These are phyloP conservation scores for Bubo bubo DNA, from an alignment of 2,113 vertebrate species.

Conservation along the genomic window DNA sequence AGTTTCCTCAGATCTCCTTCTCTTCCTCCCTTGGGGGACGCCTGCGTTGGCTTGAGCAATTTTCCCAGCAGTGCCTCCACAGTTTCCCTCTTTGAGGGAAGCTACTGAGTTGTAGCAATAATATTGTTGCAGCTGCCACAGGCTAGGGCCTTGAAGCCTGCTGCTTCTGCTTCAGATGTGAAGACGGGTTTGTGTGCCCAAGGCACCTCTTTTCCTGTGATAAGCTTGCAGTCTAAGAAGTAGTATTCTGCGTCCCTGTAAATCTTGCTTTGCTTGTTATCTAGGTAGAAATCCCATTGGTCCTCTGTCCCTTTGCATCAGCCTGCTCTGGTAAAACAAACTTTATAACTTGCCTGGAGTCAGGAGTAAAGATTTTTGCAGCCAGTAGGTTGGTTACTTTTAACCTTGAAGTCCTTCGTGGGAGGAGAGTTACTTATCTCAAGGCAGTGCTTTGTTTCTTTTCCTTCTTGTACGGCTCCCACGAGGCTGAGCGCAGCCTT, in stretches of 20 bases:
- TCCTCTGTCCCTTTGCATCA: background rate
- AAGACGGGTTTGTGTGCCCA: background rate
- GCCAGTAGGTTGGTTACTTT: background rate
- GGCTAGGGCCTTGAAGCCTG: slow-evolving; percentile 33
- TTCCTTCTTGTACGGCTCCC: background rate
- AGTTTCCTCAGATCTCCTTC: slow-evolving; percentile 1
- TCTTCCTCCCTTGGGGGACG: background rate
- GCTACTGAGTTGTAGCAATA: slow-evolving; percentile 15
- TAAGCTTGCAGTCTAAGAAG: background rate
- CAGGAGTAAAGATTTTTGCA: background rate
- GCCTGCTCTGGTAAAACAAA: background rate
- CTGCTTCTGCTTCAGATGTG: slow-evolving; percentile 3
- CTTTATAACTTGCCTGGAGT: background rate
- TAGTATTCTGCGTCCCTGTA: background rate
- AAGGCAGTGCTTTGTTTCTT: background rate
- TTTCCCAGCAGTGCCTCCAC: slow-evolving; percentile 39
- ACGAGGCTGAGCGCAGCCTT: accelerated
- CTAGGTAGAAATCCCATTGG: background rate
- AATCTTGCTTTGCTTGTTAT: background rate
- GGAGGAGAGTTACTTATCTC: background rate
- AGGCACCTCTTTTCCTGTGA: background rate
- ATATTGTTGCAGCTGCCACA: slow-evolving; percentile 62
- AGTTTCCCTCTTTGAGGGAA: slow-evolving; percentile 13
- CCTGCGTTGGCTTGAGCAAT: background rate
- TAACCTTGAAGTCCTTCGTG: background rate